phyloP scores from a whole-genome alignment of 2,888 invertebrate genomes.

The Scaptomyza flava region DNA sequence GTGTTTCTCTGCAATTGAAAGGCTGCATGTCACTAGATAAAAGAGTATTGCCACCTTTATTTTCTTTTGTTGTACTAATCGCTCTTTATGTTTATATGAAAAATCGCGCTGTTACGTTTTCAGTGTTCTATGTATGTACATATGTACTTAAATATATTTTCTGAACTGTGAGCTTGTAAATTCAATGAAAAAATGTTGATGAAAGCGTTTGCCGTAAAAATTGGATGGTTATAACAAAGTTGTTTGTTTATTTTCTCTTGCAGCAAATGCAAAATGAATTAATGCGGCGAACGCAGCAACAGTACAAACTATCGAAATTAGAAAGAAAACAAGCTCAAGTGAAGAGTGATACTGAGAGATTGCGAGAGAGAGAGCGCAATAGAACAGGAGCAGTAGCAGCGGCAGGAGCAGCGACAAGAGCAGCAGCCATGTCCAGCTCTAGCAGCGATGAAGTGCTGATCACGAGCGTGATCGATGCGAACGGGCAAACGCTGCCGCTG shows the following conservation, averaged over 20 bases:
- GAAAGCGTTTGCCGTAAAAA: neutral
- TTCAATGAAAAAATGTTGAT: neutral
- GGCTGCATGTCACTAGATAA: neutral
- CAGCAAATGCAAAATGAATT: constrained; percentile 47
- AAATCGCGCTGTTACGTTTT: too few relatives aligned
- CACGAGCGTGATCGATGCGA: constrained; percentile 81
- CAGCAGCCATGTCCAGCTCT: constrained; percentile 54
- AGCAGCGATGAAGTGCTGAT: constrained; percentile 77
- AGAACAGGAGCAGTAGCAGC: neutral
- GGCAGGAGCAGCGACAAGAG: constrained; percentile 1
- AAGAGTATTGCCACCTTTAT: neutral
- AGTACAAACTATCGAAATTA: constrained; percentile 21
- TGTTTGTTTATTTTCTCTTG: constrained; percentile 22
- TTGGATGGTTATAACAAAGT: constrained; percentile 17
- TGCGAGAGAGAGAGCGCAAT: constrained; percentile 17
- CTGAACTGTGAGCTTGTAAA: neutral
- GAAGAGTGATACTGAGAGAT: constrained; percentile 17
- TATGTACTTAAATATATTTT: neutral
- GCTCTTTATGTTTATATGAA: too few relatives aligned
- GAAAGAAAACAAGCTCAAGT: constrained; percentile 1
- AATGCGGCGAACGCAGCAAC: constrained; percentile 31
- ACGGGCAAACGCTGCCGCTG: constrained; percentile 81
- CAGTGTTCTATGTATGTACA: neutral
- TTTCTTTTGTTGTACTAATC: neutral
- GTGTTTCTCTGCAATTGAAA: constrained; percentile 1